Base-by-base conservation (phyloP, 2,113 vertebrate species). In the Corythaixoides concolor region DNA sequence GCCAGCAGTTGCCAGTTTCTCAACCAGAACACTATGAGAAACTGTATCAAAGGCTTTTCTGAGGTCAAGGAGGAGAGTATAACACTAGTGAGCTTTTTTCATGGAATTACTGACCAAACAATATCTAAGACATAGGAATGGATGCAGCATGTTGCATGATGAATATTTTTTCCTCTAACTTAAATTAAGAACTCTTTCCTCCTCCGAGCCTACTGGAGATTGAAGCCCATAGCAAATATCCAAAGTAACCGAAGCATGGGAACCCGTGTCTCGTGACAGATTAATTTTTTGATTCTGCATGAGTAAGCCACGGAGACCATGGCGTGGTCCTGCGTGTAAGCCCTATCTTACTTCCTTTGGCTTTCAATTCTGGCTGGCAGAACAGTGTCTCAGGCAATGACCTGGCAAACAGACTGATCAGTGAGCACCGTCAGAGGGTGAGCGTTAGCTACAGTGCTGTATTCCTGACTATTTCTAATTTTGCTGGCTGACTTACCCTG, bases 191-290 rank as follows among this genome's bases (percentile, higher is more conserved):
- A 26, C 16, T 50, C 11, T 2, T 68, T 74, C 55, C 55, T 93
- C 28, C 47, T 82, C 49, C 5, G 3, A 56, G 27, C 27, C 49
- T 76, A 7, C 5, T 17, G 56, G 58, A 82, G 16, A 63, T 37
- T 3, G 5, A 74, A 55, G 28, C 37, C 47, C 32, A 43, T 68
- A 59, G 56, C 28, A 78, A 50, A 59, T 32, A 85, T 4, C 22
- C 15, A 53, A 30, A 50, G 12, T 63, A 85, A 74, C 11, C n/a
- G 47, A 69, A 41, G 24, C 4, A 1, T 49, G n/a, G 28, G 39
- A 43, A 15, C 12, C 52, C 0, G 0, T 52, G 35, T 75, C 27
- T 64, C 0, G 0, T 81, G 35, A 45, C 15, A 75, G n/a, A 32
- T 47, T 82, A 32, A 67, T 75, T 92, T 94, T 60, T 85, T 3